phyloP scores from a whole-genome alignment of 2,113 vertebrate species.

The Cynoglossus semilaevis region DNA sequence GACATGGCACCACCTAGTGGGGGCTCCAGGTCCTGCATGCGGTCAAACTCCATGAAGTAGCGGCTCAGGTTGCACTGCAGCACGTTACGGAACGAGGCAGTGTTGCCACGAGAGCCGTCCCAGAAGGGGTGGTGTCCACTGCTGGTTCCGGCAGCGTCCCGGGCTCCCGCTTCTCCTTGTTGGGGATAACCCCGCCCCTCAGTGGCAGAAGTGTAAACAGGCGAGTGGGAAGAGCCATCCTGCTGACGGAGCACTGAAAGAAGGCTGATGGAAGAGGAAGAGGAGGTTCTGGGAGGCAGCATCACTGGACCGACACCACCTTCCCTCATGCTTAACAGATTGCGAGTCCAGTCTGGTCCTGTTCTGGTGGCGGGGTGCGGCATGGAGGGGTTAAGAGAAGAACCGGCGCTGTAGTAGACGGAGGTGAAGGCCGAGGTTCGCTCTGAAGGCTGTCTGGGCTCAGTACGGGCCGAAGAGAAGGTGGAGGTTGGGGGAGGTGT shows the following conservation, averaged over 20 bases:
- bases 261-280: constrained; percentile 93
- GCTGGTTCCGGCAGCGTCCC: constrained; percentile 72
- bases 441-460: constrained; percentile 81
- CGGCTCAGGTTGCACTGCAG: constrained; percentile 96
- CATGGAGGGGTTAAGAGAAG: constrained; percentile 82
- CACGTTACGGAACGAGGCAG: constrained; percentile 88
- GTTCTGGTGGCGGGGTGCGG: constrained; percentile 69
- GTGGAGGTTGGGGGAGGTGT: constrained; percentile 81
- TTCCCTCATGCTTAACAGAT: constrained; percentile 82
- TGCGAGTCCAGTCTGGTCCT: constrained; percentile 85
- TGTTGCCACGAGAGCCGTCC: constrained; percentile 69
- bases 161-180: constrained; percentile 67
- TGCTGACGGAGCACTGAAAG: constrained; percentile 91
- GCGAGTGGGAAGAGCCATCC: constrained; percentile 87
- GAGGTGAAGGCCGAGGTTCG: constrained; percentile 96
- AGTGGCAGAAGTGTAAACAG: constrained; percentile 94
- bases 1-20: constrained; percentile 73
- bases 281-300: constrained; percentile 93
- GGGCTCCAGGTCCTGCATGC: constrained; percentile 92
- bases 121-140: constrained; percentile 82
- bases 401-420: constrained; percentile 88
- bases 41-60: constrained; percentile 97
- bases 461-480: constrained; percentile 91
- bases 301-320: constrained; percentile 66
- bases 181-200: constrained; percentile 88